Evolutionary conservation across 2,888 invertebrate species (phyloP).

Genomic region (Sarcophaga caerulescens): DNA sequence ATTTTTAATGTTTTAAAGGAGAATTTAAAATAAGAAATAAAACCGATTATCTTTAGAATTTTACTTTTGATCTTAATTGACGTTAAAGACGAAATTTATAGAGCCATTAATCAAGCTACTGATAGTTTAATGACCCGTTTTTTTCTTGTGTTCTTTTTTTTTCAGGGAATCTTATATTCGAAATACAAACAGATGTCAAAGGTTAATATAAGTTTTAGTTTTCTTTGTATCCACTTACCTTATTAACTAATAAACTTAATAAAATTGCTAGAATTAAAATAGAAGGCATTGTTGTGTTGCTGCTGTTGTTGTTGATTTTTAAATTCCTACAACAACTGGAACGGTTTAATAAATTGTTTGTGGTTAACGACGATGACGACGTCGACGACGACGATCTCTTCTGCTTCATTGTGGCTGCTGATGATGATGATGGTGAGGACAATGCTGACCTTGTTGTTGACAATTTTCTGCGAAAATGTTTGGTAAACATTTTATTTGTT

Average conservation of each 20-base stretch:
- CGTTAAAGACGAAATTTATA: too few species aligned
- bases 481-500: constrained; percentile 80
- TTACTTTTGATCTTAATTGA: too few species aligned
- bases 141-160: neutral
- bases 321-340: constrained; percentile 44
- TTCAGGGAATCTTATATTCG: neutral
- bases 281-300: constrained; percentile 55
- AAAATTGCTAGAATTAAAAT: constrained; percentile 74
- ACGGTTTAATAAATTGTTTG: constrained; percentile 40
- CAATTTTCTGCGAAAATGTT: constrained; percentile 81
- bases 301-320: neutral
- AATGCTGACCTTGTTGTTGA: constrained; percentile 57
- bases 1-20: too few species aligned
- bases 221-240: constrained; percentile 72
- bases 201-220: neutral
- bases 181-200: neutral
- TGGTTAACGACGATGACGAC: neutral
- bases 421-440: neutral
- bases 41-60: too few species aligned
- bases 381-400: neutral
- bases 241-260: constrained; percentile 79
- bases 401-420: constrained; percentile 13
- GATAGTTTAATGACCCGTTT: neutral
- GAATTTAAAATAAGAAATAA: too few species aligned
- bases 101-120: too few species aligned